phyloP scores from a whole-genome alignment of 2,888 invertebrate species.

The Rhamnusium bicolor region DNA sequence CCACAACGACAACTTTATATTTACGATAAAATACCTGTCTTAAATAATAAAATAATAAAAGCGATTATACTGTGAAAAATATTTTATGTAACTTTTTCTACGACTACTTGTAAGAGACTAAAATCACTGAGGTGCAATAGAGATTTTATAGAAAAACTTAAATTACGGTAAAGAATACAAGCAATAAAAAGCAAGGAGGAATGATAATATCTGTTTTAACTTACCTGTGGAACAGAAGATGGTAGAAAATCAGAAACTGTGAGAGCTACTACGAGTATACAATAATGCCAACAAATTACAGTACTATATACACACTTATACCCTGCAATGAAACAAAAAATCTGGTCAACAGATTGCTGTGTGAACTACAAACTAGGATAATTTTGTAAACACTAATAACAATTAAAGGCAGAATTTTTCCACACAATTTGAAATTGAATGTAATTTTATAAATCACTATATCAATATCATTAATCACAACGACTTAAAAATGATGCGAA shows the following conservation, averaged over 20 bases:
- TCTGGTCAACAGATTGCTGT: not conserved
- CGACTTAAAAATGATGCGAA: too few relatives aligned
- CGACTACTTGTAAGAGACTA: not conserved
- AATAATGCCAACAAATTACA: slow-evolving; percentile 21
- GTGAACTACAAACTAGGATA: not conserved
- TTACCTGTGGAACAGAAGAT: slow-evolving; percentile 2
- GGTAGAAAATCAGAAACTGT: not conserved
- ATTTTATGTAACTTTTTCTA: slow-evolving; percentile 11
- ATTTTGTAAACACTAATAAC: not conserved
- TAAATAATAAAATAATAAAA: slow-evolving; percentile 14
- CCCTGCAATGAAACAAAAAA: slow-evolving; percentile 27
- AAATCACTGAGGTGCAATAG: not conserved
- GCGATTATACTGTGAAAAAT: not conserved
- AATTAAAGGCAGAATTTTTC: too few relatives aligned
- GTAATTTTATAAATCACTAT: too few relatives aligned
- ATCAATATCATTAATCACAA: too few relatives aligned
- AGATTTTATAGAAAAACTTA: slow-evolving; percentile 5
- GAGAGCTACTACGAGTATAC: slow-evolving; percentile 7
- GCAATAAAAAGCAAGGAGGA: not conserved
- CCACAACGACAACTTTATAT: not conserved
- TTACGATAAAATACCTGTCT: not conserved
- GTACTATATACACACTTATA: slow-evolving; percentile 24
- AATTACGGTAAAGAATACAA: slow-evolving; percentile 1
- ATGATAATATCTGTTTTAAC: slow-evolving; percentile 1
- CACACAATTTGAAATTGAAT: too few relatives aligned